A percentile compares a stretch with the other conserved stretches of the same genome.
These are phyloP conservation scores for Eupeodes latifasciatus DNA, from an alignment of 2,888 invertebrate genomes.

Conservation along the genomic window DNA sequence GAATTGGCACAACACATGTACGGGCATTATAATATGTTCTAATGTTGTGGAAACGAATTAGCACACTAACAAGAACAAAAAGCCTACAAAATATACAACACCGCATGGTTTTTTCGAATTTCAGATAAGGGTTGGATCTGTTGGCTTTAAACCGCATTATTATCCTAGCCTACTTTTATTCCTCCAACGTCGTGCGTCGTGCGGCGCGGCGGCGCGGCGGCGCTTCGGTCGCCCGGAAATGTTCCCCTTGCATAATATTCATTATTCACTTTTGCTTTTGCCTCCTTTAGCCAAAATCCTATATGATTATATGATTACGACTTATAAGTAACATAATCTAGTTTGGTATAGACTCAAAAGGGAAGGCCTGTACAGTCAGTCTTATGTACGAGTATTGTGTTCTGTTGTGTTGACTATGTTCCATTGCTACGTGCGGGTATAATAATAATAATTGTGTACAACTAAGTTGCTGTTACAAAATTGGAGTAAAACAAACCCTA, in stretches of 20 bases:
- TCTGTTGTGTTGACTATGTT: not conserved
- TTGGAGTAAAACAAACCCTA: not conserved
- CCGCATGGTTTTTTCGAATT: not conserved
- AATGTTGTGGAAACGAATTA: not conserved
- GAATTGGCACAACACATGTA: not conserved
- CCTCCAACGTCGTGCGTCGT: not conserved
- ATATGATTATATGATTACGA: slow-evolving; percentile 37
- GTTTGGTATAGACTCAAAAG: not conserved
- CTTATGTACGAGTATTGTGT: too few species aligned
- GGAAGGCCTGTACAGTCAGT: not conserved
- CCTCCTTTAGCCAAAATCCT: slow-evolving; percentile 3
- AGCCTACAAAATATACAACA: not conserved
- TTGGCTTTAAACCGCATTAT: not conserved
- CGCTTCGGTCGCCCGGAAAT: not conserved
- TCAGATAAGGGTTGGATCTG: not conserved
- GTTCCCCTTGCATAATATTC: not conserved
- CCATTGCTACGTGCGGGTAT: slow-evolving; percentile 15
- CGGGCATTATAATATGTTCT: not conserved
- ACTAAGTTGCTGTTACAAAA: slow-evolving; percentile 6
- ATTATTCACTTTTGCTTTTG: too few species aligned
- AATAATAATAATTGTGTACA: slow-evolving; percentile 48
- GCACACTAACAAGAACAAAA: not conserved
- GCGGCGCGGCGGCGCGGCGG: too few species aligned
- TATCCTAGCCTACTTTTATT: not conserved
- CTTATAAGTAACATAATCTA: slow-evolving; percentile 38